These are phyloP conservation scores for Ophioderma brevispina DNA, from an alignment of 35 echinoderm and acorn worm species.

Conservation along the genomic window DNA sequence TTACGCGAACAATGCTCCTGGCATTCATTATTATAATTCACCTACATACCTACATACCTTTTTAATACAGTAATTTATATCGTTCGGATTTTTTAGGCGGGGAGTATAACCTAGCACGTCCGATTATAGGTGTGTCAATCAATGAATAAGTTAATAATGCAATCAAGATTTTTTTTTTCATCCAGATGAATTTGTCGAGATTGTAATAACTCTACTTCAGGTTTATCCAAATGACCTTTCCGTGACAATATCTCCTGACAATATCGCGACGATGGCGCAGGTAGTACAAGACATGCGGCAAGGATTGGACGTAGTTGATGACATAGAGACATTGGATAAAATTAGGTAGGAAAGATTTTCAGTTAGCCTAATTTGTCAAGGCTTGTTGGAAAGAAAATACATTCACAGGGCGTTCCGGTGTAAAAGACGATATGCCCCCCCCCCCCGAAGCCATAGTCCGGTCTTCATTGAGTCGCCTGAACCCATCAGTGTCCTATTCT, in stretches of 20 bases:
- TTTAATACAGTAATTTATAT: too few species aligned
- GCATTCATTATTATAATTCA: too few species aligned
- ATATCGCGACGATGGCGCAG: background rate
- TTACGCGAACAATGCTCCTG: too few species aligned
- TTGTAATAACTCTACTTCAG: background rate
- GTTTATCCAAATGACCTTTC: background rate
- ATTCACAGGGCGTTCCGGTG: too few species aligned
- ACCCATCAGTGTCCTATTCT: background rate
- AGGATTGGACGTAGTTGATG: background rate
- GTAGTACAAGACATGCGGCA: background rate
- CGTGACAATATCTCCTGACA: background rate
- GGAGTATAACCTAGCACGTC: too few species aligned
- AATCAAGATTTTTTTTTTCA: too few species aligned
- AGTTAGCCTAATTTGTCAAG: too few species aligned
- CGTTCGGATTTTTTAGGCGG: too few species aligned
- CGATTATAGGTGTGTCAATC: too few species aligned
- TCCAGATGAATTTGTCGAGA: background rate
- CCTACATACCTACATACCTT: too few species aligned
- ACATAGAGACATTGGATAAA: background rate
- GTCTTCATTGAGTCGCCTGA: background rate
- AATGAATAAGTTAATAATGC: too few species aligned
- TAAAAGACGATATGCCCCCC: background rate
- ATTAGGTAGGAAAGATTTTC: background rate
- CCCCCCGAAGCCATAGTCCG: background rate
- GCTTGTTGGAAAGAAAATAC: too few species aligned